These are phyloP conservation scores for Galendromus occidentalis DNA, from an alignment of 1,140 invertebrate genomes.

Conservation along the genomic window DNA sequence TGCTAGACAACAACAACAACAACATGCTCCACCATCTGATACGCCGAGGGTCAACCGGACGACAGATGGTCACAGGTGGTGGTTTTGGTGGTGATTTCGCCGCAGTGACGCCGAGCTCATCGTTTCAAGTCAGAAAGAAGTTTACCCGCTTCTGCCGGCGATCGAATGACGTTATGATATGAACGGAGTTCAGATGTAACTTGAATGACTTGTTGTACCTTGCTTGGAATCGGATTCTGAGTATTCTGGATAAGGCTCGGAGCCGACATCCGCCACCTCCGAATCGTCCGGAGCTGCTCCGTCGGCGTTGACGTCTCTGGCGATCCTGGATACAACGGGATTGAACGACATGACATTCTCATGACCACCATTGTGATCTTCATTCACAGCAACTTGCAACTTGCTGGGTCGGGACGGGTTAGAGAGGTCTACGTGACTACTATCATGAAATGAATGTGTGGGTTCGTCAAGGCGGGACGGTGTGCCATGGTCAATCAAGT, in stretches of 20 bases:
- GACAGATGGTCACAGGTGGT: no score
- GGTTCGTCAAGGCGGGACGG: no score
- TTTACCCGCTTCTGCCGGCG: constrained; percentile 10
- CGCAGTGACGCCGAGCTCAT: no score
- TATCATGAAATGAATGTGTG: no score
- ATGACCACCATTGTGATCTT: neutral
- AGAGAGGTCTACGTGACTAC: no score
- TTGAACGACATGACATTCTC: neutral
- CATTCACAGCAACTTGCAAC: neutral
- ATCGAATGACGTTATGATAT: constrained; percentile 11
- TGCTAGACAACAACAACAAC: no score
- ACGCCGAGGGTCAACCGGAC: no score
- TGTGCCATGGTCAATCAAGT: no score
- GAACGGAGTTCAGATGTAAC: neutral
- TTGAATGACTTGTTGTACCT: constrained; percentile 9
- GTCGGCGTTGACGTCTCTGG: neutral
- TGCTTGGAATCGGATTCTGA: neutral
- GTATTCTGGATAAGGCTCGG: constrained; percentile 4
- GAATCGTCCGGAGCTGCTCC: neutral
- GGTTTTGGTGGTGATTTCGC: no score
- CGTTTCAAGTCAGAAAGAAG: no score
- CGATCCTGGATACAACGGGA: constrained; percentile 6
- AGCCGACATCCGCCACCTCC: neutral
- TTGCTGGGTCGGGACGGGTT: no score
- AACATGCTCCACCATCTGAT: no score